phyloP scores from a whole-genome alignment of 2,888 invertebrate species.

The Adela reaumurella region DNA sequence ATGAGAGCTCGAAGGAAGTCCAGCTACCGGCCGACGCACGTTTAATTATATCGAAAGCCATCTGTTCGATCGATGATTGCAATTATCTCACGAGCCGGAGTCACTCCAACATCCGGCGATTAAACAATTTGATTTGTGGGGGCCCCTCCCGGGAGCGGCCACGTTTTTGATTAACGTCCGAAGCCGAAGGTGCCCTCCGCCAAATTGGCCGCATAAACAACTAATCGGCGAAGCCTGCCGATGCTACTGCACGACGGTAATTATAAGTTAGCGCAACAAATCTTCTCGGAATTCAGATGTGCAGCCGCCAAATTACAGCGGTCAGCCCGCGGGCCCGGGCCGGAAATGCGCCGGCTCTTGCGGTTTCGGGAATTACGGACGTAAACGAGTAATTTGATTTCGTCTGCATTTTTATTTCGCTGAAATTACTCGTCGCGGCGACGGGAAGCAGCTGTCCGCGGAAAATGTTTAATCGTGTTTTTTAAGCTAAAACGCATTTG shows the following conservation, averaged over 20 bases:
- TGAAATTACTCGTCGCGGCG: background rate
- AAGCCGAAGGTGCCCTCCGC: background rate
- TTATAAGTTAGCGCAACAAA: background rate
- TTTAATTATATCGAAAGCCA: background rate
- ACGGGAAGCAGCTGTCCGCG: background rate
- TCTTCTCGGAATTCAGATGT: background rate
- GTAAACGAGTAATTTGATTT: background rate
- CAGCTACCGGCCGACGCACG: background rate
- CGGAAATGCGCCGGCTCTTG: background rate
- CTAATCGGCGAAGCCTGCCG: background rate
- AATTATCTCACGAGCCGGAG: constrained; percentile 53
- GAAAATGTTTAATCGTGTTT: too few species aligned
- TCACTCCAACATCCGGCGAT: constrained; percentile 56
- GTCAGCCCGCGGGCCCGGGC: background rate
- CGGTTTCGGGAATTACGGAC: background rate
- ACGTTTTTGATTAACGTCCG: too few species aligned
- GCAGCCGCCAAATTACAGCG: background rate
- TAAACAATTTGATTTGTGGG: constrained; percentile 15
- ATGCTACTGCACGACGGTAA: background rate
- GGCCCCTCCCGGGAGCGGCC: background rate
- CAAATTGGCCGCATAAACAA: background rate
- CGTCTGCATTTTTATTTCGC: background rate
- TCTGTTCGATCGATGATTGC: background rate
- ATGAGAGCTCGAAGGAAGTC: too few species aligned
- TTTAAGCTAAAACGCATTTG: too few species aligned